A percentile compares a stretch with the other conserved stretches of the same genome.
Evolutionary conservation across 2,113 vertebrate genomes (phyloP).

Genomic region (Poecile atricapillus): DNA sequence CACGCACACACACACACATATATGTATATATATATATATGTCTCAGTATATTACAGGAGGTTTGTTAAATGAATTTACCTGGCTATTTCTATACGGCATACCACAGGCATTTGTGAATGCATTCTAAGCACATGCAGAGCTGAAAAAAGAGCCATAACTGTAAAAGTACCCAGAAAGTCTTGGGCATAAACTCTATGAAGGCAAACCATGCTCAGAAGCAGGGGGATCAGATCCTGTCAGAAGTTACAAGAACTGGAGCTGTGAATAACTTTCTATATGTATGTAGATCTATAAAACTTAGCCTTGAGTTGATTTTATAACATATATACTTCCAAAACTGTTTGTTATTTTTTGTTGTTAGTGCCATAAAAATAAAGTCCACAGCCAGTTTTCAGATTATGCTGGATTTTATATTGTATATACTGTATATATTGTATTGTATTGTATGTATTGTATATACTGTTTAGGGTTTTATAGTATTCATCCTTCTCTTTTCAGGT

Average conservation of each 20-base stretch:
- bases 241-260: background rate
- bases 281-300: background rate
- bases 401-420: background rate
- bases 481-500: background rate
- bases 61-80: background rate
- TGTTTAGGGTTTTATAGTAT: background rate
- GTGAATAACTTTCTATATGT: background rate
- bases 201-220: background rate
- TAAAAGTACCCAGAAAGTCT: background rate
- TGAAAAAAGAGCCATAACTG: background rate
- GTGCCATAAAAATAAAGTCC: background rate
- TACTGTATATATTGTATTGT: background rate
- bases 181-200: background rate
- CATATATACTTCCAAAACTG: background rate
- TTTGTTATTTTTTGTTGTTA: background rate
- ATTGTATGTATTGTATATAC: background rate
- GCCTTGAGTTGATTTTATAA: background rate
- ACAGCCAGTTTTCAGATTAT: background rate
- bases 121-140: background rate
- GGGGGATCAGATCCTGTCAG: background rate
- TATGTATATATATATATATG: rapidly evolving
- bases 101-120: background rate
- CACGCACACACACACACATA: too few species aligned
- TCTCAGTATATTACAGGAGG: background rate
- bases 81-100: background rate